phyloP scores from a whole-genome alignment of 2,888 invertebrate genomes.

The Aleiodes leptofemur region DNA sequence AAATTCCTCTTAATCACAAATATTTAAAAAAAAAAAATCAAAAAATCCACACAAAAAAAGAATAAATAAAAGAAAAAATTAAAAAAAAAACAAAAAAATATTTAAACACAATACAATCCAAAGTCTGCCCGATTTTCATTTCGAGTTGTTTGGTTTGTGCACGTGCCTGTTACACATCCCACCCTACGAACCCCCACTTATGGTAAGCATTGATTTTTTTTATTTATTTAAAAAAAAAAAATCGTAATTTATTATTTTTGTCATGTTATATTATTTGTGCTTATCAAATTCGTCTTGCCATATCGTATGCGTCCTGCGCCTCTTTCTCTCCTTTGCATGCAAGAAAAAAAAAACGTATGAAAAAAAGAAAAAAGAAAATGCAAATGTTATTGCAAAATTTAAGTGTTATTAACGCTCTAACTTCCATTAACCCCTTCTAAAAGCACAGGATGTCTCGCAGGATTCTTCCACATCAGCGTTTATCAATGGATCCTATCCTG shows the following conservation, averaged over 20 bases:
- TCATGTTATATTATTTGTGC: slow-evolving; percentile 18
- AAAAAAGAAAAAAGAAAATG: too few relatives aligned
- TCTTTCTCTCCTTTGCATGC: slow-evolving; percentile 63
- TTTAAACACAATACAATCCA: slow-evolving; percentile 57
- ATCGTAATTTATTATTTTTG: slow-evolving; percentile 55
- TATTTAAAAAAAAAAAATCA: slow-evolving; percentile 47
- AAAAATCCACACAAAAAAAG: slow-evolving; percentile 45
- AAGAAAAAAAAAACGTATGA: slow-evolving; percentile 18
- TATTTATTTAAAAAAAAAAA: slow-evolving; percentile 68
- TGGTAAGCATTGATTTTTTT: slow-evolving; percentile 75
- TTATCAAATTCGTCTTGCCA: slow-evolving; percentile 45
- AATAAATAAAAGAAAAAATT: slow-evolving; percentile 46
- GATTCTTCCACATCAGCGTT: slow-evolving; percentile 38
- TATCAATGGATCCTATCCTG: slow-evolving; percentile 23
- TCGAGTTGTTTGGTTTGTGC: slow-evolving; percentile 76
- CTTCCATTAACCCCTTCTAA: slow-evolving; percentile 62
- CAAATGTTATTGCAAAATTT: not conserved
- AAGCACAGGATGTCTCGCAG: slow-evolving; percentile 49
- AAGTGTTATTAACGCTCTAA: slow-evolving; percentile 67
- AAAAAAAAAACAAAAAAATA: slow-evolving; percentile 3
- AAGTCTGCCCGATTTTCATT: slow-evolving; percentile 74
- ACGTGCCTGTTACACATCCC: slow-evolving; percentile 75
- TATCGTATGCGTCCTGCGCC: slow-evolving; percentile 16
- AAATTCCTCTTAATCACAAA: slow-evolving; percentile 50
- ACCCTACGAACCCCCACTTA: slow-evolving; percentile 74